Percentiles rank a stretch among this genome's conserved stretches.
Evolutionary conservation across 1,140 invertebrate genomes (phyloP).

Genomic region (Physella acuta): DNA sequence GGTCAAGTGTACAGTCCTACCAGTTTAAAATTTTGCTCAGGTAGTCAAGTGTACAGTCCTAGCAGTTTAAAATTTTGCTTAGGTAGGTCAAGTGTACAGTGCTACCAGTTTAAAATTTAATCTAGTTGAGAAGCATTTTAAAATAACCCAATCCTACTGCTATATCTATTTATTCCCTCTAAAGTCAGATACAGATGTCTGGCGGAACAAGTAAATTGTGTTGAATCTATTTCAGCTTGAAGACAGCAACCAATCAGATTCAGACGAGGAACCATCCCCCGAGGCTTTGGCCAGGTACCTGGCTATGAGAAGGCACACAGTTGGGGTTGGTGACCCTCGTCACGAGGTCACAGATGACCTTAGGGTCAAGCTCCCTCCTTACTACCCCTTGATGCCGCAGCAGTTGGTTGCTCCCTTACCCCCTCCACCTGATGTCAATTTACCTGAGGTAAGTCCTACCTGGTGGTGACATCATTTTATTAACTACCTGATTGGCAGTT

Average conservation of each 20-base stretch:
- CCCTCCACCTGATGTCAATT: slow-evolving; percentile 65
- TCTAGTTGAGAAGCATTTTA: too few species aligned
- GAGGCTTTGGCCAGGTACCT: slow-evolving; percentile 60
- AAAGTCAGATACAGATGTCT: background rate
- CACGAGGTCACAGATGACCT: slow-evolving; percentile 68
- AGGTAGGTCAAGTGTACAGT: too few species aligned
- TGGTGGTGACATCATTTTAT: too few species aligned
- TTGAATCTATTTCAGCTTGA: slow-evolving; percentile 34
- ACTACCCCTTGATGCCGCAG: slow-evolving; percentile 36
- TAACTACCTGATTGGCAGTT: background rate
- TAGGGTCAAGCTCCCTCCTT: slow-evolving; percentile 52
- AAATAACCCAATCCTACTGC: too few species aligned
- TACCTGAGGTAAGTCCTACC: slow-evolving; percentile 65
- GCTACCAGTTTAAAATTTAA: background rate
- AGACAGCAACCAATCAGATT: slow-evolving; percentile 62
- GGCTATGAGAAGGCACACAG: slow-evolving; percentile 81
- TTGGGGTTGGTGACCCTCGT: slow-evolving; percentile 84
- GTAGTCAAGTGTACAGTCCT: too few species aligned
- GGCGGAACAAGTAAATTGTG: slow-evolving; percentile 4
- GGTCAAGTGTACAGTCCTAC: too few species aligned
- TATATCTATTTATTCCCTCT: background rate
- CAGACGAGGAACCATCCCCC: slow-evolving; percentile 62
- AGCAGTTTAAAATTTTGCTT: too few species aligned
- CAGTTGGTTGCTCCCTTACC: background rate
- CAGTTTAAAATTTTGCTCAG: too few species aligned